Base-by-base conservation (phyloP, 2,113 vertebrate species). In the Zeus faber region DNA sequence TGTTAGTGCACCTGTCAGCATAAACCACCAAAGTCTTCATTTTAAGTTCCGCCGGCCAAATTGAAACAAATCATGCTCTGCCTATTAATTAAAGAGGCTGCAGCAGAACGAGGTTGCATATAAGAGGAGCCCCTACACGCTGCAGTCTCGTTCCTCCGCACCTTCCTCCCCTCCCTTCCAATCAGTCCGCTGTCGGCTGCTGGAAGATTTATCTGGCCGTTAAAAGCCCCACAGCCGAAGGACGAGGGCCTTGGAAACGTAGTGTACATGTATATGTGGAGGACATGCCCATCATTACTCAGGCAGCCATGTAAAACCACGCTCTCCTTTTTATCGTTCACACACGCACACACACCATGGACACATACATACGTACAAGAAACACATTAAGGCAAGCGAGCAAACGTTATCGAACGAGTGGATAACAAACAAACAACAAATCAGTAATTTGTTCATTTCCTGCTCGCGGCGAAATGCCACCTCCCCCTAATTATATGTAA, bases 181-280 rank as follows among this genome's bases (percentile, higher is more conserved):
- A 45, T 65, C 73, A 74, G 46, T 73, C 65, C 58, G 51, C 66
- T 74, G 68, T 62, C 54, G 40, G 50, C 58, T 51, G 60, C 44
- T 25, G 1, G 14, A 23, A 37, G 55, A 48, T 58, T 55, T 55
- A 55, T 44, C 23, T 6, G 16, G 4, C 26, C 23, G 21, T 17
- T 50, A 21, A 33, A 50, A 50, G 8, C 6, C 48, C 4, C 45
- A 45, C 21, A n/a, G 46, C 25, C 20, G 37, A 55, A 55, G 39
- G 39, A 55, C 53, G 31, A 43, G 53, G 9, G 39, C 10, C 17
- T 54, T 58, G 48, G 29, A 33, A 13, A 49, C 13, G 40, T 43
- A 43, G n/a, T n/a, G n/a, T 3, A 14, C 24, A 16, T 33, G 26
- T 29, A 11, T n/a, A n/a, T n/a, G 49, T 21, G 20, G 49, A 31